Percentiles rank a stretch among this genome's conserved stretches.
Conservation (phyloP, 2,797 vertebrate genomes). For the Pampus argenteus region DNA sequence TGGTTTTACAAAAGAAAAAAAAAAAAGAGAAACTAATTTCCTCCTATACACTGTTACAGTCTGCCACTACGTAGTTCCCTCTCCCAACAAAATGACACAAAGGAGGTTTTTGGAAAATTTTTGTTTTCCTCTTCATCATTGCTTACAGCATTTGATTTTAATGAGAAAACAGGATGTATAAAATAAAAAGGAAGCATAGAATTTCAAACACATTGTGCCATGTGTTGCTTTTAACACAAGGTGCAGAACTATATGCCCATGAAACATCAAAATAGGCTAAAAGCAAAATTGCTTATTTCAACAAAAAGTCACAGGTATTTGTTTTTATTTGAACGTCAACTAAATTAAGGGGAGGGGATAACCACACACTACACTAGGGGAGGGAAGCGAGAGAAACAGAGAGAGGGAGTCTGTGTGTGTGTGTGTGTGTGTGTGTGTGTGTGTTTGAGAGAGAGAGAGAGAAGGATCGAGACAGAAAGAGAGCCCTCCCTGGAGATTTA, state of each 20-base stretch:
- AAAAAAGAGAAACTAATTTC: slow-evolving; percentile 1
- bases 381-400: slow-evolving; percentile 17
- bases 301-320: slow-evolving; percentile 76
- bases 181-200: slow-evolving; percentile 61
- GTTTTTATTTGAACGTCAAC: slow-evolving; percentile 75
- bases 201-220: slow-evolving; percentile 63
- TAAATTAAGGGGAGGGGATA: slow-evolving; percentile 78
- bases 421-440: slow-evolving; percentile 42
- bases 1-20: slow-evolving; percentile 1
- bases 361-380: slow-evolving; percentile 49
- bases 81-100: slow-evolving; percentile 62
- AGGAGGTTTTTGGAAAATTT: slow-evolving; percentile 50
- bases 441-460: slow-evolving; percentile 37
- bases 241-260: slow-evolving; percentile 40
- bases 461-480: slow-evolving; percentile 54
- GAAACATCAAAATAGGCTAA: slow-evolving; percentile 63
- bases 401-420: slow-evolving; percentile 18
- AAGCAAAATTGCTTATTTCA: slow-evolving; percentile 75
- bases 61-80: slow-evolving; percentile 41
- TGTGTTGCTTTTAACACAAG: slow-evolving; percentile 52
- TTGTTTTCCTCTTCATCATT: slow-evolving; percentile 61
- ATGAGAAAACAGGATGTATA: slow-evolving; percentile 77
- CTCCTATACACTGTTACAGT: slow-evolving; percentile 4
- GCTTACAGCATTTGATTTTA: slow-evolving; percentile 82
- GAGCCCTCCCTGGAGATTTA: slow-evolving; percentile 74